Conservation (phyloP, 53 echinoderm and acorn worm species). For the Antedon mediterranea region DNA sequence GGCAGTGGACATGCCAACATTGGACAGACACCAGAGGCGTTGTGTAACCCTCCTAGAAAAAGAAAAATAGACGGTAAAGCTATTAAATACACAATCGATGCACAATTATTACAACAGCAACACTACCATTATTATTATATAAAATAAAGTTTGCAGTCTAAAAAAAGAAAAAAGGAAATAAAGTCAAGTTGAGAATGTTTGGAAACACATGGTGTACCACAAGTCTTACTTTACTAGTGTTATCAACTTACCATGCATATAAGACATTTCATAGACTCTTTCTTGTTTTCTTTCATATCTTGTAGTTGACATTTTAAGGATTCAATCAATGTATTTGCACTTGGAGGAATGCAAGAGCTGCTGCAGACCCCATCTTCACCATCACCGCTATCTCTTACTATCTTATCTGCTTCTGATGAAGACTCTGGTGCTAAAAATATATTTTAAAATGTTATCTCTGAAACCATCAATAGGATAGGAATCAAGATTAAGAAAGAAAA, state of each 20-base stretch:
- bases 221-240: too few relatives aligned
- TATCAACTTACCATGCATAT: conserved; percentile 93
- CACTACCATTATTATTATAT: too few relatives aligned
- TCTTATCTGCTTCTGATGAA: background rate
- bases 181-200: too few relatives aligned
- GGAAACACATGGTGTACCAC: too few relatives aligned
- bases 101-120: too few relatives aligned
- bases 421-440: background rate
- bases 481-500: too few relatives aligned
- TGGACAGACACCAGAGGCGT: conserved; percentile 70
- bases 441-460: too few relatives aligned
- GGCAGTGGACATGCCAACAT: conserved; percentile 98
- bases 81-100: background rate
- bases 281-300: background rate
- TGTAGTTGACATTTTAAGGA: background rate
- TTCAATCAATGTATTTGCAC: background rate
- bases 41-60: conserved; percentile 38
- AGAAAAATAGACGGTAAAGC: background rate
- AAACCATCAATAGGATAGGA: too few relatives aligned
- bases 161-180: too few relatives aligned
- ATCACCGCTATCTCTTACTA: background rate
- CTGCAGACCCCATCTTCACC: background rate
- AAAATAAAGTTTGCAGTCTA: too few relatives aligned
- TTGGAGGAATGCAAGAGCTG: background rate
- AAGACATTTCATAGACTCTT: conserved; percentile 43